These are phyloP conservation scores for Protonemura montana DNA, from an alignment of 2,888 invertebrate species.

Conservation along the genomic window DNA sequence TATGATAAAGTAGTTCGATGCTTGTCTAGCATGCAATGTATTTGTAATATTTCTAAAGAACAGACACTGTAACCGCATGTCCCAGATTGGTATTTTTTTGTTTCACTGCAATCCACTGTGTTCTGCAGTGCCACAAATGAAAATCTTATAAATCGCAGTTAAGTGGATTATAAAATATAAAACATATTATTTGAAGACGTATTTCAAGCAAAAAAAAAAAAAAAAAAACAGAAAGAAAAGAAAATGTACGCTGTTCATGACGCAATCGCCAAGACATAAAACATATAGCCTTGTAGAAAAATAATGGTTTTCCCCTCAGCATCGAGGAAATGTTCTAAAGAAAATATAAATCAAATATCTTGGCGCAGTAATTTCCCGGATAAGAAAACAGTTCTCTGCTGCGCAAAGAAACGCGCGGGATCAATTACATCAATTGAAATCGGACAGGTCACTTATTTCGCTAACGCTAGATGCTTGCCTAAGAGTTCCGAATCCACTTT, in stretches of 20 bases:
- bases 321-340: background rate
- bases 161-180: constrained; percentile 1
- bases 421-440: constrained; percentile 22
- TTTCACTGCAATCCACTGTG: background rate
- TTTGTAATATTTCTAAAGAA: background rate
- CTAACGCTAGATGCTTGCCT: background rate
- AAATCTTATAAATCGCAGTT: background rate
- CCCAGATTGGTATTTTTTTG: background rate
- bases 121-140: background rate
- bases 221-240: background rate
- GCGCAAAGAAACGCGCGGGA: background rate
- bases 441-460: background rate
- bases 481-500: background rate
- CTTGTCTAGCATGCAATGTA: background rate
- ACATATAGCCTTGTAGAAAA: background rate
- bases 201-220: background rate
- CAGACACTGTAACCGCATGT: background rate
- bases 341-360: constrained; percentile 19
- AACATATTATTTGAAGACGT: background rate
- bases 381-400: constrained; percentile 20
- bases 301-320: background rate
- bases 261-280: background rate
- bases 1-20: background rate
- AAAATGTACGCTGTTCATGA: background rate
- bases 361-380: constrained; percentile 24